Evolutionary conservation across 92 coral and sea anemone genomes (phyloP).

Genomic region (Chrysogorgia sp.): DNA sequence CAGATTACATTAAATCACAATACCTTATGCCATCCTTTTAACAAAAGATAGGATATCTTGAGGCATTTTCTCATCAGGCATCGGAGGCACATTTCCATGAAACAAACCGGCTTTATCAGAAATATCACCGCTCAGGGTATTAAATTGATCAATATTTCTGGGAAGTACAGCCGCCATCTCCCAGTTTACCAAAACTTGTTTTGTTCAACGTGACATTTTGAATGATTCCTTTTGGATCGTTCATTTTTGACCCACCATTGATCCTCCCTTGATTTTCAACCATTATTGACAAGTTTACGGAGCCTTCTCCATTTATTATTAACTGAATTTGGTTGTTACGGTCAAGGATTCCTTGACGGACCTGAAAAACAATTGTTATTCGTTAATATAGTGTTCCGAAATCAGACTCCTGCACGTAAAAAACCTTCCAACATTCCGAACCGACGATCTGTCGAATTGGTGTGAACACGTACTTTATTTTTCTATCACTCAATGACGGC

Average conservation of each 20-base stretch:
- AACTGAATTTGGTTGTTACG: constrained; percentile 10
- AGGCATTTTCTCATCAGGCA: not conserved
- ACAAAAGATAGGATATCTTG: constrained; percentile 75
- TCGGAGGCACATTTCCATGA: not conserved
- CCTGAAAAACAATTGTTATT: not conserved
- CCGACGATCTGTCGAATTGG: too few relatives aligned
- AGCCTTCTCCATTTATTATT: not conserved
- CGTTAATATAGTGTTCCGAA: not conserved
- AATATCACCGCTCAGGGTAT: not conserved
- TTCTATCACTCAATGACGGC: too few relatives aligned
- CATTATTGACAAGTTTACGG: constrained; percentile 49
- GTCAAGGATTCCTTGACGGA: not conserved
- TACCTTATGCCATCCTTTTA: constrained; percentile 80
- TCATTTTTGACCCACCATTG: constrained; percentile 68
- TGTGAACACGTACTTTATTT: too few relatives aligned
- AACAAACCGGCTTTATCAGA: constrained; percentile 5
- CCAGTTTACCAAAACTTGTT: constrained; percentile 60
- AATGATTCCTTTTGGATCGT: constrained; percentile 89
- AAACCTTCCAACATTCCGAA: too few relatives aligned
- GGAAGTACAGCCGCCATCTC: constrained; percentile 80
- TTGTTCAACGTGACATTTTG: constrained; percentile 78
- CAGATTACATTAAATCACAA: not conserved
- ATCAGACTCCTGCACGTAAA: not conserved
- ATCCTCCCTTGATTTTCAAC: constrained; percentile 91
- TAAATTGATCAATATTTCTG: not conserved